Evolutionary conservation across 2,113 vertebrate species (phyloP), one percentile per base, ranked within the genome.

Genomic region (Rhegmatorhina hoffmannsi): DNA sequence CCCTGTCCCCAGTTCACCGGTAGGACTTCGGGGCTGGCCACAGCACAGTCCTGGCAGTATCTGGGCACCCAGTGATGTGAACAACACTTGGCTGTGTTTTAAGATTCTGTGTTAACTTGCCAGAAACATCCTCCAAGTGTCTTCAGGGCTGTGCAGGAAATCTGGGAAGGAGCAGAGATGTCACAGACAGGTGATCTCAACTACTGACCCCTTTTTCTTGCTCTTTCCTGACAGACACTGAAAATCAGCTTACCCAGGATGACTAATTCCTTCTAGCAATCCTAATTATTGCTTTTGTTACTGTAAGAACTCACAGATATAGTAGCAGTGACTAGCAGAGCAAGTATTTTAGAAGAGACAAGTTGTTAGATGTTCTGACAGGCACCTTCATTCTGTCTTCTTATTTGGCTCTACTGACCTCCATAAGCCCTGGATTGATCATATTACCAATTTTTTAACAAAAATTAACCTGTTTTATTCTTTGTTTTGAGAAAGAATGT

Each of bases 401-500:
- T 14, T 5, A 5, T 23, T 85, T 85, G 56, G 12, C 17, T 36
- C 34, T 34, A 5, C 26, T 52, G 68, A 44, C 7, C 36, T 73
- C n/a, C 1, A 0, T 16, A 11, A 64, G 40, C 31, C 29, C 72
- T 49, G 25, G 40, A 62, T 79, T 0, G 0, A 62, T 40, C 19
- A 3, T 5, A 7, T 58, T 33, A 49, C 4, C 10, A 7, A 7
- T 72, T 79, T 87, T 58, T 15, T 44, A 69, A 58, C 14, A 66
- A 50, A 38, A 88, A 59, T 8, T 26, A 6, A 38, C 13, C 34
- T 63, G 13, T 56, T 91, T 53, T 8, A 29, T 47, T 79, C 20
- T 29, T 56, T 91, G 12, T 67, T 59, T 34, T 59, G 49, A 62
- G 28, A 76, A 82, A 66, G 46, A 70, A 74, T 9, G 10, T 9